Evolutionary conservation across 2,797 vertebrate species (phyloP), one percentile per base, ranked within the genome.

Genomic region (Tenualosa thibaudeaui): DNA sequence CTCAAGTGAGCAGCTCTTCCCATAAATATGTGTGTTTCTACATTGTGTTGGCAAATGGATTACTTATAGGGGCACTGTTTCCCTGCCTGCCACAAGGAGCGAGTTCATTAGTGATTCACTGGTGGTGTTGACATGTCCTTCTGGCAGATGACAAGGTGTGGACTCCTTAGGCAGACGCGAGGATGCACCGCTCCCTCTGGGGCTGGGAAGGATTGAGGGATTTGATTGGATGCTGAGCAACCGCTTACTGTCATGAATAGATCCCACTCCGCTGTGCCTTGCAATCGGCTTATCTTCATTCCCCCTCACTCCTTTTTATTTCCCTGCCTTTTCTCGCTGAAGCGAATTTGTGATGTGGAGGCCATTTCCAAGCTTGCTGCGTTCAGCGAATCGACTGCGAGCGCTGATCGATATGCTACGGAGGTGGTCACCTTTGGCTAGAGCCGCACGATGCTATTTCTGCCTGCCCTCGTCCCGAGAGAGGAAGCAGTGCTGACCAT

Each of bases 71-170:
- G 13, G 65, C 31, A 26, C 12, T 13, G 15, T 17, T 40, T 37
- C 65, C 26, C 65, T 37, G 65, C 26, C 65, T 71, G 1, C 26
- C 13, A 37, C 12, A 31, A 71, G 65, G 10, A 15, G 31, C 4
- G 65, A 88, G 90, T 89, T 90, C 88, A 90, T 92, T 91, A 89
- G 91, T 88, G 88, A 81, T 50, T 81, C 90, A 92, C 91, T 91
- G 92, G 89, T 60, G 75, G 84, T 85, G 90, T 88, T 89, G 93
- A 94, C 93, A 91, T 88, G 58, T 83, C 71, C 86, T 84, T 91
- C 88, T 86, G 86, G 87, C 93, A 89, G 88, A 90, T 89, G 92
- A 92, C 87, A 90, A 91, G 86, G 91, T 92, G 91, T 84, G 86
- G 88, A 89, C 89, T 87, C 88, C 85, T 84, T 1, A 37, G 65